Conservation (phyloP, 2,797 vertebrate genomes). For the Rhinichthys osculus region DNA sequence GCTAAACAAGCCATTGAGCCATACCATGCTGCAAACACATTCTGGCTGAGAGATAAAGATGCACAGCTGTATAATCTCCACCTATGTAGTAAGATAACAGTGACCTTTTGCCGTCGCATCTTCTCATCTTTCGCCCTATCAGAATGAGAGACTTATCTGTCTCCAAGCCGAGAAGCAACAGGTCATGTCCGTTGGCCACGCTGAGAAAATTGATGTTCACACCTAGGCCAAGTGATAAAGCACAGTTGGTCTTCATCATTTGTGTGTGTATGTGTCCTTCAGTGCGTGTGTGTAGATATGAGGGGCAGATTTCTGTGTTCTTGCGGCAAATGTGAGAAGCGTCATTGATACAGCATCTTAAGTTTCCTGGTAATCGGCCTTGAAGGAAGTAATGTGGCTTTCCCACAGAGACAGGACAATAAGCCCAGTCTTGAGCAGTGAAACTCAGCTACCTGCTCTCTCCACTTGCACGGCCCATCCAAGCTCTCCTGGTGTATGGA, state of each 20-base stretch:
- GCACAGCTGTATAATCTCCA: constrained; percentile 26
- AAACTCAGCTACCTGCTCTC: constrained; percentile 67
- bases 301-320: constrained; percentile 65
- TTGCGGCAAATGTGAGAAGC: constrained; percentile 72
- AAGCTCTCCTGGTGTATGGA: constrained; percentile 51
- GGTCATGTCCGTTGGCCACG: not conserved
- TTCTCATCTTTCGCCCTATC: constrained; percentile 43
- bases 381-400: constrained; percentile 85
- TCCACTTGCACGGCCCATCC: constrained; percentile 47
- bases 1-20: constrained; percentile 30
- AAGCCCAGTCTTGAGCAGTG: constrained; percentile 80
- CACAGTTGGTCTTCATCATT: constrained; percentile 38
- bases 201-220: constrained; percentile 48
- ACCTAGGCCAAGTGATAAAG: constrained; percentile 46
- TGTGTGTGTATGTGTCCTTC: constrained; percentile 14
- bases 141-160: constrained; percentile 48
- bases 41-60: constrained; percentile 37
- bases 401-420: constrained; percentile 88
- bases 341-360: constrained; percentile 75
- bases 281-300: constrained; percentile 47
- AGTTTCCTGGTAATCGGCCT: constrained; percentile 81
- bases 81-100: constrained; percentile 23
- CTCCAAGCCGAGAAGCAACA: constrained; percentile 42
- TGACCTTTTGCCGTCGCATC: constrained; percentile 45
- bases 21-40: constrained; percentile 21